Base-by-base conservation (phyloP, 2,888 invertebrate genomes). In the Xylophagus ater region DNA sequence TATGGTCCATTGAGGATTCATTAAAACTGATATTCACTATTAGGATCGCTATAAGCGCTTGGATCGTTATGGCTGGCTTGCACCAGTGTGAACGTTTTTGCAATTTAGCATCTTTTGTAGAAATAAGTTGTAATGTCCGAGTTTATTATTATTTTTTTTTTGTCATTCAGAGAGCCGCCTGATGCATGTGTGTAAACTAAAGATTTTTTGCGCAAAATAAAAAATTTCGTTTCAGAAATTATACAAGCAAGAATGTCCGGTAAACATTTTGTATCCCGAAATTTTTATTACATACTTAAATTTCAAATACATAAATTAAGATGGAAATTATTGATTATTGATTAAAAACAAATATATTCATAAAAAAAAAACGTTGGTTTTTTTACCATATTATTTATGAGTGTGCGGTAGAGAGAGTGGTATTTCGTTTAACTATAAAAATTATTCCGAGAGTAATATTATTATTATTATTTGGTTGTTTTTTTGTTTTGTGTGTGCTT, bases 161-260 rank as follows among this genome's bases (percentile, higher is more conserved):
- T 34, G 15, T 40, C 33, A 13, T 40, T 9, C 29, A 40, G 34
- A 47, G 45, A 49, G 48, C 48, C 40, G 41, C 41, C 41, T 43
- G 40, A 43, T 47, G 47, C 47, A 38, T 48, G 47, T 49, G 48
- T 49, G 48, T 41, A 46, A 47, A 48, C 45, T 37, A 30, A 47
- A 44, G 44, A 47, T 48, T 46, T 26, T 29, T 12, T 30, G 14
- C n/a, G 35, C 37, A 42, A 42, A n/a, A 41, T 35, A 24, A 36
- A 33, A 17, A n/a, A 8, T 33, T 29, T 34, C 31, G 14, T 4
- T 33, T 24, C 28, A 9, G 20, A 33, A 33, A 15, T 17, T 31
- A 9, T 9, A 12, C 6, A 40, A 35, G 41, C 34, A 18, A 30
- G 34, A 47, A 47, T 45, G 46, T 43, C 47, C 47, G 45, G 43